phyloP scores from a whole-genome alignment of 2,797 vertebrate species.

The Danio tinwini region DNA sequence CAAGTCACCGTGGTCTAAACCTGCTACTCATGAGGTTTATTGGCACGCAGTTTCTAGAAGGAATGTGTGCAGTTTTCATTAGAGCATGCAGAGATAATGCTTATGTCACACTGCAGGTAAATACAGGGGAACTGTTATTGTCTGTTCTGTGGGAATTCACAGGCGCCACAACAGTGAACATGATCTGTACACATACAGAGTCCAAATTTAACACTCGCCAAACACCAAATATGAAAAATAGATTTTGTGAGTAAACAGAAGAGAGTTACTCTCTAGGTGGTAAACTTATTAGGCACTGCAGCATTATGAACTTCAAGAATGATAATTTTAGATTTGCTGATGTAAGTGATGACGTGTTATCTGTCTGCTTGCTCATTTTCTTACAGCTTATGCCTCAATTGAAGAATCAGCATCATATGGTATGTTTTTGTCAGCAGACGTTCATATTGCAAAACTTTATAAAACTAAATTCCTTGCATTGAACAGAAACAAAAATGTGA shows the following conservation, averaged over 20 bases:
- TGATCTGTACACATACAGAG: background rate
- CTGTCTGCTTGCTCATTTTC: background rate
- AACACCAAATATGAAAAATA: background rate
- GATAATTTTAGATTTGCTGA: background rate
- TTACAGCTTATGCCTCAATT: background rate
- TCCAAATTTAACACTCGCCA: background rate
- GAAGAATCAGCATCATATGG: background rate
- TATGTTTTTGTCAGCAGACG: background rate
- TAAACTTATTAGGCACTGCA: background rate
- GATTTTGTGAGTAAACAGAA: background rate
- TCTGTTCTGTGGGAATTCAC: constrained; percentile 1
- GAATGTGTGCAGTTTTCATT: constrained; percentile 16
- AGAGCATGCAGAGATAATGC: constrained; percentile 3
- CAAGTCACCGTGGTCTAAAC: no score
- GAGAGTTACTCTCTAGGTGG: background rate
- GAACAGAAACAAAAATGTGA: background rate
- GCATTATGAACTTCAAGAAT: background rate
- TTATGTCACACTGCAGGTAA: background rate
- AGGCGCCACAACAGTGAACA: background rate
- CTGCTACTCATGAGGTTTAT: constrained; percentile 1
- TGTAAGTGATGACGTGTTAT: background rate
- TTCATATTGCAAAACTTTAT: background rate
- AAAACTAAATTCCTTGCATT: background rate
- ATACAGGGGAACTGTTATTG: background rate
- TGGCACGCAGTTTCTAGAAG: background rate